phyloP scores from a whole-genome alignment of 2,113 vertebrate genomes.

The Pyrgilauda ruficollis region DNA sequence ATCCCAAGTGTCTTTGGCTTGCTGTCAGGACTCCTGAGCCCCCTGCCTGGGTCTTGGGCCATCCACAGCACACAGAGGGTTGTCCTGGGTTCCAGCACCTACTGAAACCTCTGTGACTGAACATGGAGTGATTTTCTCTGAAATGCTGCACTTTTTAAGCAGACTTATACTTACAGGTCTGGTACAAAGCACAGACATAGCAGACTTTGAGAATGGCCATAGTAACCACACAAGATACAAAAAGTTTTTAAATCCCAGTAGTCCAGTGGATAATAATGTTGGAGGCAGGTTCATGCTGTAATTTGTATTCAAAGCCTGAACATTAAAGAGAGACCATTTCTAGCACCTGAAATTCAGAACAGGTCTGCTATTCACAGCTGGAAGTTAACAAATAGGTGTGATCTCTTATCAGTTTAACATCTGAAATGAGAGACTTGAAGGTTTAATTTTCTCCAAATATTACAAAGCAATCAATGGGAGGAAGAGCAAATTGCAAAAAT shows the following conservation, averaged over 20 bases:
- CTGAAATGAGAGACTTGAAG: background rate
- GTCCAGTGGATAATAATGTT: background rate
- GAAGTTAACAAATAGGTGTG: background rate
- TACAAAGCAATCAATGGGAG: background rate
- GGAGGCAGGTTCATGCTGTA: background rate
- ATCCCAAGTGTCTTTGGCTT: too few relatives aligned
- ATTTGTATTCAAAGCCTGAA: slow-evolving; percentile 31
- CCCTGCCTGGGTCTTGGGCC: too few relatives aligned
- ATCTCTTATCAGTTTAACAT: background rate
- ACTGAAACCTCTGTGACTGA: background rate
- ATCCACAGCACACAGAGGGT: too few relatives aligned
- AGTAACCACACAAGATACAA: background rate
- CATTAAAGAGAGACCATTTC: background rate
- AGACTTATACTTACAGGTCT: background rate
- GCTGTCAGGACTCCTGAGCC: too few relatives aligned
- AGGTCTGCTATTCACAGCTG: background rate
- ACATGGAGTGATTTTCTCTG: background rate
- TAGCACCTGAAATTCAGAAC: background rate
- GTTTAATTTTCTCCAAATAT: slow-evolving; percentile 1
- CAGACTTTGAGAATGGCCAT: background rate
- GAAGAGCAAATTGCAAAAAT: background rate
- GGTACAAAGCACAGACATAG: background rate
- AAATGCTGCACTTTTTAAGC: background rate
- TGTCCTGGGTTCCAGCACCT: too few relatives aligned
- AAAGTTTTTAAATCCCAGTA: slow-evolving; percentile 6